Evolutionary conservation across 2,113 vertebrate species (phyloP).

Genomic region (Rutilus rutilus): DNA sequence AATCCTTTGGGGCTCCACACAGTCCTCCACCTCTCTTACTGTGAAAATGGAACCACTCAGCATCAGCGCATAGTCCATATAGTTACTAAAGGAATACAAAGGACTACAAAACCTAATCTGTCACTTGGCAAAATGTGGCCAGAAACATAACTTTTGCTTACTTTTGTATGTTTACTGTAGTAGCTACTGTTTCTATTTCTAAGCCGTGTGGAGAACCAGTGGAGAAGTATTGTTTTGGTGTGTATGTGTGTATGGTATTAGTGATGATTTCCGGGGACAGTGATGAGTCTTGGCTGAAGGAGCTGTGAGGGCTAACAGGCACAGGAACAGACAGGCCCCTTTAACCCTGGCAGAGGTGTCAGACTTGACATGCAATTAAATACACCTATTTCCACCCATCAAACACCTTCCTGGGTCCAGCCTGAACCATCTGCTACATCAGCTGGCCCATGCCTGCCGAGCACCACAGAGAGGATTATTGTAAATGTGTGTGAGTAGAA

Average conservation of each 20-base stretch:
- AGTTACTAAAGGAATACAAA: too few species aligned
- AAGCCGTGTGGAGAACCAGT: neutral
- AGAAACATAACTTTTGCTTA: neutral
- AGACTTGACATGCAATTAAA: constrained; percentile 51
- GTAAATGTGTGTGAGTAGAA: constrained; percentile 35
- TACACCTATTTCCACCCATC: constrained; percentile 40
- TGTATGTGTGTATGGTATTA: neutral
- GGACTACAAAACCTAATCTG: neutral
- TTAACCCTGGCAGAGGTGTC: constrained; percentile 3
- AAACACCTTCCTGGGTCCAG: constrained; percentile 41
- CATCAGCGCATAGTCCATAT: too few species aligned
- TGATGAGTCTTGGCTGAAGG: constrained; percentile 18
- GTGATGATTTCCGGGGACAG: neutral
- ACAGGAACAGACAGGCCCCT: constrained; percentile 1
- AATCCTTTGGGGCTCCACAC: too few species aligned
- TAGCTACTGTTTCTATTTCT: neutral
- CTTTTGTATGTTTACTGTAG: neutral
- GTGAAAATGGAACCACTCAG: too few species aligned
- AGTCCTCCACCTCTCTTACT: too few species aligned
- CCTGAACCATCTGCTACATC: constrained; percentile 44
- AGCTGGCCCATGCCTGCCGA: constrained; percentile 22
- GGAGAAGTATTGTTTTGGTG: neutral
- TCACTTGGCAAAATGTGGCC: neutral
- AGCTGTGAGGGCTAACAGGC: neutral
- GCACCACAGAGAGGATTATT: neutral